Conservation (phyloP, 2,797 vertebrate genomes). For the Danio kyathit region DNA sequence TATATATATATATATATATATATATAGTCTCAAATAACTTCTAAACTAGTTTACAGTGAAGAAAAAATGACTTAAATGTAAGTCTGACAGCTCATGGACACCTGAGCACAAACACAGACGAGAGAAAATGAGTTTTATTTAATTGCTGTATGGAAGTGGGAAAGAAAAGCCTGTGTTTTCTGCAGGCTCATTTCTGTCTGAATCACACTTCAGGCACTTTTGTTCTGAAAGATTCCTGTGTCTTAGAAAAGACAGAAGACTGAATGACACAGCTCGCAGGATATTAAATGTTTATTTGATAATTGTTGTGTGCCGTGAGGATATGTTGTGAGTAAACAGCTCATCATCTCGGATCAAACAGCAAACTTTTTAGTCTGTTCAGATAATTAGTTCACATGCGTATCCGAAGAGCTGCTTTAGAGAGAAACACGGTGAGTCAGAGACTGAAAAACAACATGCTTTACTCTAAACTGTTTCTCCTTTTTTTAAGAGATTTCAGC, state of each 20-base stretch:
- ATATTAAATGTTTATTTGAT: conserved; percentile 1
- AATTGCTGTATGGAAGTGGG: neutral
- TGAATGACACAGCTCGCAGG: neutral
- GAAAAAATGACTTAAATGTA: neutral
- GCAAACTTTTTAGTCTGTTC: conserved; percentile 29
- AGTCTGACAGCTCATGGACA: neutral
- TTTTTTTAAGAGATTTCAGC: too few species aligned
- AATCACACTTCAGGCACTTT: neutral
- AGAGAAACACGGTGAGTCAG: conserved; percentile 9
- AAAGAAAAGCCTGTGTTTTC: neutral
- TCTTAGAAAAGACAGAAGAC: neutral
- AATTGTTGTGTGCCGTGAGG: conserved; percentile 4
- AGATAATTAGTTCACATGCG: conserved; percentile 3
- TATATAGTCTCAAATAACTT: neutral
- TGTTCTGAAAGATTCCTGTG: neutral
- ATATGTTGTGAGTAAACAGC: conserved; percentile 3
- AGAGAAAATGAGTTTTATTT: neutral
- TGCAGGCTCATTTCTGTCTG: neutral
- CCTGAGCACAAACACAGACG: neutral
- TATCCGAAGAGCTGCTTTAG: conserved; percentile 2
- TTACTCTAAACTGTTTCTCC: too few species aligned
- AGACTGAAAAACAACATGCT: neutral
- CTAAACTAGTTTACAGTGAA: neutral
- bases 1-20: too few species aligned
- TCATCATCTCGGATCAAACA: conserved; percentile 14